Evolutionary conservation across 2,888 invertebrate genomes (phyloP), one percentile per base, ranked within the genome.

Genomic region (Subacronicta megacephala): DNA sequence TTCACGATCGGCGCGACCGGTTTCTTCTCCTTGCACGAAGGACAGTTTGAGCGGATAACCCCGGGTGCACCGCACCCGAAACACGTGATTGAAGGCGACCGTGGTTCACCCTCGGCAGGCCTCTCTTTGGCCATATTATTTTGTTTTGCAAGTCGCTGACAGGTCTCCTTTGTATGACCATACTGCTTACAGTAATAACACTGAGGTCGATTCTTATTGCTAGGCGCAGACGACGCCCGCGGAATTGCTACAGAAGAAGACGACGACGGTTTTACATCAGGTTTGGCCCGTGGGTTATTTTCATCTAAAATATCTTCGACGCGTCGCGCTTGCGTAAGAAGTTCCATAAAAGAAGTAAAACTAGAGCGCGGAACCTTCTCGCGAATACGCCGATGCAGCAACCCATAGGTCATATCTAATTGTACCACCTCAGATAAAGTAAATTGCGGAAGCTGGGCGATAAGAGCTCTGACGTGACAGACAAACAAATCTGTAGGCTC

Each of bases 391-490:
- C 51, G 40, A 51, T 70, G 54, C 6, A 72, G 41, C 1, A 74
- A 50, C 1, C 74, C 66, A 26, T 71, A 74, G 0, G 55, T 37
- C 55, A 75, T 65, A 29, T 75, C 74, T 20, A 20, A 20, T 20
- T 20, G 3, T 20, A 20, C 20, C 20, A 20, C 20, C 6, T 20
- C 20, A 3, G 20, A 20, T 20, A 20, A 20, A 20, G 5, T 20
- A 20, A 20, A 20, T 20, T 20, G 20, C 20, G 20, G 20, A 20
- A 20, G 20, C 20, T 20, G 20, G 20, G 20, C 20, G 20, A 20
- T 4, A 20, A 20, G 20, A 2, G 68, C 57, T 42, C 55, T 35
- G 12, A 45, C 10, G 16, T 43, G 18, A 31, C 43, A 43, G 3
- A 43, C 31, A 31, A 43, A 43, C 31, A 43, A 16, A 31, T 43